Evolutionary conservation across 2,797 vertebrate species (phyloP), one percentile per base, ranked within the genome.

Genomic region (Anguilla marmorata): DNA sequence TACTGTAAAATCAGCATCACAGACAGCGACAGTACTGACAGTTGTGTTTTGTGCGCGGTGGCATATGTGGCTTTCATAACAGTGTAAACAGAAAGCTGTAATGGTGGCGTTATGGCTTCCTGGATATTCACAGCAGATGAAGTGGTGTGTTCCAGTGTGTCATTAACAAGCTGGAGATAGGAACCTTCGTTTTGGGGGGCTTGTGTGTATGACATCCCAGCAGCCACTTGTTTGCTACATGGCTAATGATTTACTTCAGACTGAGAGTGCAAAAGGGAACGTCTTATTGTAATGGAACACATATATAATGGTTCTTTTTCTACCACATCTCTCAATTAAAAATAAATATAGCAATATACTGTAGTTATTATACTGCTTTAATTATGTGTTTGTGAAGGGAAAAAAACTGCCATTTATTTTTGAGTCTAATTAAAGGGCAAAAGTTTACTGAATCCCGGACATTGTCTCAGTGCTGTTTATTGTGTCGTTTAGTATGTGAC

Each of bases 11-110:
- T 21, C 30, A 21, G 21, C 60, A 41, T n/a, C 37, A n/a, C 52
- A 24, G 19, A 86, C 58, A 69, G 60, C 48, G 33, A 24, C 83
- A 85, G 27, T 24, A 6, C 63, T n/a, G 63, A n/a, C 63, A n/a
- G 24, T 66, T 66, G 63, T 60, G 30, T 56, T 85, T 56, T 60
- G 52, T 85, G 30, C 7, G 87, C 45, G 80, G 54, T 19, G 63
- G 66, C 86, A 66, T 86, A 84, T 63, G 52, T 30, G 83, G 83
- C 83, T 84, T 84, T 84, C 37, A 84, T 21, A 84, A n/a, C 83
- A 56, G 41, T n/a, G 52, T 54, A 27, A 84, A 58, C n/a, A 84
- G 21, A 27, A 30, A 30, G 83, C 83, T 14, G 21, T n/a, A 60
- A 41, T 30, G 30, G 9, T 58, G 37, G 52, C 27, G 72, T 37